Evolutionary conservation across 2,113 vertebrate genomes (phyloP).

Genomic region (Hippocampus zosterae): DNA sequence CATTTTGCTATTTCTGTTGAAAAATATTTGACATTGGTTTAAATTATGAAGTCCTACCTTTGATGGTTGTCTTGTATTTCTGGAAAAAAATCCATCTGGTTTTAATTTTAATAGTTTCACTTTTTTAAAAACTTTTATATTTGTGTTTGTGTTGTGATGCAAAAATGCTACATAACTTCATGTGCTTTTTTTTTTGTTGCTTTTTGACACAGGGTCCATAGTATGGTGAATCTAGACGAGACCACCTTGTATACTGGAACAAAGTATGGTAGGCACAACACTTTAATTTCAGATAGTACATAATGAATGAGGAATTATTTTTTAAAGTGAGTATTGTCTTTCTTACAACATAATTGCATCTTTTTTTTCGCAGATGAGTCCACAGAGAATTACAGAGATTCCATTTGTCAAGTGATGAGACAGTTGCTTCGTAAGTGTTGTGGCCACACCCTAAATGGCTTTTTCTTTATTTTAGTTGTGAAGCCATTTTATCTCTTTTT

Average conservation of each 20-base stretch:
- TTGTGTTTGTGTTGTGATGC: not conserved
- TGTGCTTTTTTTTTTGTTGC: slow-evolving; percentile 12
- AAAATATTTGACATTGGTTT: not conserved
- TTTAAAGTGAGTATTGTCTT: not conserved
- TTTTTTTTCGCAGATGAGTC: slow-evolving; percentile 72
- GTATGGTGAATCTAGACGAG: slow-evolving; percentile 87
- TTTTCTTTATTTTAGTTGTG: not conserved
- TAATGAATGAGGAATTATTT: not conserved
- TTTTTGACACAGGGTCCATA: slow-evolving; percentile 78
- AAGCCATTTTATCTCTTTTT: slow-evolving; percentile 2
- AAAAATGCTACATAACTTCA: not conserved
- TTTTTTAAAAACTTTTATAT: not conserved
- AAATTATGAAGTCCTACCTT: not conserved
- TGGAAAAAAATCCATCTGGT: too few relatives aligned
- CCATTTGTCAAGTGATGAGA: slow-evolving; percentile 82
- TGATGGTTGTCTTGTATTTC: not conserved
- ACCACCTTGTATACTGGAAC: slow-evolving; percentile 86
- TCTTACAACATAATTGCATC: slow-evolving; percentile 1
- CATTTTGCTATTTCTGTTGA: not conserved
- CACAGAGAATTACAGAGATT: slow-evolving; percentile 88
- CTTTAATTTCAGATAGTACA: slow-evolving; percentile 1
- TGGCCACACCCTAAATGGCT: not conserved
- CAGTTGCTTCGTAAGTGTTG: slow-evolving; percentile 86
- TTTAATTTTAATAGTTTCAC: not conserved
- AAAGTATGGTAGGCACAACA: slow-evolving; percentile 77